Evolutionary conservation across 2,888 invertebrate species (phyloP).

Genomic region (Acanthosepion lycidas): DNA sequence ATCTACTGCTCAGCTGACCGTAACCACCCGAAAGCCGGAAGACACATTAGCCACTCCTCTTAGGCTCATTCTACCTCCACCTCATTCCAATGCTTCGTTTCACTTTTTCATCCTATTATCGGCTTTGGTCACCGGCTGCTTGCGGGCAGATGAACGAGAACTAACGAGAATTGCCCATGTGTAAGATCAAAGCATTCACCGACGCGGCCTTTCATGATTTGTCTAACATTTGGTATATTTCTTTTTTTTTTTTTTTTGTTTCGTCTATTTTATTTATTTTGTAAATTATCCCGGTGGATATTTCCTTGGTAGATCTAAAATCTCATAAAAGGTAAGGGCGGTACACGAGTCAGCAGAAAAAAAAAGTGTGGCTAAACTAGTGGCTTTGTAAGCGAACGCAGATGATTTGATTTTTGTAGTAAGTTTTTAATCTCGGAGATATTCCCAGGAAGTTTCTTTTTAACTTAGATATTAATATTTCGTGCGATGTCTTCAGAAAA

Average conservation of each 20-base stretch:
- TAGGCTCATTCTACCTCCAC: neutral
- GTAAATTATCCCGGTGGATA: neutral
- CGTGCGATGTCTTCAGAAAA: neutral
- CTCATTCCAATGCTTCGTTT: neutral
- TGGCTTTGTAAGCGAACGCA: no score
- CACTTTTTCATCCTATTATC: neutral
- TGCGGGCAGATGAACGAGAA: neutral
- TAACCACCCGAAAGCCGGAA: neutral
- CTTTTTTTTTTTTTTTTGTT: neutral
- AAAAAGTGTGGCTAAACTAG: neutral
- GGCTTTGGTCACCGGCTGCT: neutral
- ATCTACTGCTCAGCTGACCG: neutral
- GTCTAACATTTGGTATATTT: neutral
- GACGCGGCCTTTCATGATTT: neutral
- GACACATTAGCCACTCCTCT: slow-evolving; percentile 21
- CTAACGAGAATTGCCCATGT: neutral
- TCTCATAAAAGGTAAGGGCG: neutral
- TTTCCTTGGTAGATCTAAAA: neutral
- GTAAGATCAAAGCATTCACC: neutral
- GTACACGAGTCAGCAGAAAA: neutral
- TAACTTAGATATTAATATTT: neutral
- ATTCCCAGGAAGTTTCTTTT: neutral
- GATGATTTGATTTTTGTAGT: no score
- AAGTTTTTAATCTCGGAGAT: neutral
- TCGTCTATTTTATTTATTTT: neutral